Percentiles rank a stretch among this genome's conserved stretches.
Conservation (phyloP, 2,113 vertebrate species). For the Eidolon helvum region DNA sequence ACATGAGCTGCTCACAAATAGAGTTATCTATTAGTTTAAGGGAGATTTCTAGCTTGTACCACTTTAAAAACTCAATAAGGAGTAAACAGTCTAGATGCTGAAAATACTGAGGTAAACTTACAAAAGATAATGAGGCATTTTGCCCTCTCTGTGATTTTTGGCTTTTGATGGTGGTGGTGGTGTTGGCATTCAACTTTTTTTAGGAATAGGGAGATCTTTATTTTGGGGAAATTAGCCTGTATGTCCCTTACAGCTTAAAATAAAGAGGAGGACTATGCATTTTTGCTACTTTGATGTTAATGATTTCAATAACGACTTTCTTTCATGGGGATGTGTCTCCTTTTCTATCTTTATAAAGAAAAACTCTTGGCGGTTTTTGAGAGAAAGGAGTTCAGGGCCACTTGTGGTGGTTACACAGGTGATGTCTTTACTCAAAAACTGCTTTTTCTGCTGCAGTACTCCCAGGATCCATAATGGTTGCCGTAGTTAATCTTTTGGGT, state of each 20-base stretch:
- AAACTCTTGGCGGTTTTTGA: not conserved
- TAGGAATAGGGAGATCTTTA: not conserved
- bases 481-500: not conserved
- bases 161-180: not conserved
- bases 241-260: not conserved
- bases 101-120: slow-evolving; percentile 16
- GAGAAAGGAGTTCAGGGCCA: not conserved
- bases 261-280: not conserved
- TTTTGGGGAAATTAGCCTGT: not conserved
- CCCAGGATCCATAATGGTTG: not conserved
- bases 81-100: not conserved
- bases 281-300: not conserved
- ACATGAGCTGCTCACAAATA: not conserved
- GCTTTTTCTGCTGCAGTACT: not conserved
- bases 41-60: not conserved
- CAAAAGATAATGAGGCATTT: not conserved
- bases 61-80: slow-evolving; percentile 18
- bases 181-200: not conserved
- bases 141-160: not conserved
- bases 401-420: not conserved
- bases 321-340: not conserved
- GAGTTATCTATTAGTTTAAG: not conserved
- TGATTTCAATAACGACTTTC: not conserved
- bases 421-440: not conserved
- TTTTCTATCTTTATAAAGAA: not conserved